These are phyloP conservation scores for Trypoxylus dichotomus DNA, from an alignment of 1,140 invertebrate genomes.

Conservation along the genomic window DNA sequence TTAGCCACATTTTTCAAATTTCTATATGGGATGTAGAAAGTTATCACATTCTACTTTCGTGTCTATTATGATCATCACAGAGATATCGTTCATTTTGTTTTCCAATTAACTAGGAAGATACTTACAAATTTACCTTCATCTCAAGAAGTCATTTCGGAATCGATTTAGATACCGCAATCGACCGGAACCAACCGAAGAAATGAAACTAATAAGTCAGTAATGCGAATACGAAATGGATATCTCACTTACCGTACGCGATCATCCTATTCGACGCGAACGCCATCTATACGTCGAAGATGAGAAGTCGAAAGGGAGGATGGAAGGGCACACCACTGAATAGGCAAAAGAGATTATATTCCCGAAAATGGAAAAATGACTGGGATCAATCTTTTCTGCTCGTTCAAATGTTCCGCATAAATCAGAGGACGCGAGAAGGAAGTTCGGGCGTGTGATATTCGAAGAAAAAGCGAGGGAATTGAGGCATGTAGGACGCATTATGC, in stretches of 20 bases:
- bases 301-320: background rate
- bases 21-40: no score
- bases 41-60: no score
- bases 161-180: background rate
- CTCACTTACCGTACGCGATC: background rate
- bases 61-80: no score
- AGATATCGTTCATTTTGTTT: no score
- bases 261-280: background rate
- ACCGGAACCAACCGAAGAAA: conserved; percentile 15
- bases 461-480: background rate
- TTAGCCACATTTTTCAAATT: no score
- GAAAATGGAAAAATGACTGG: conserved; percentile 16
- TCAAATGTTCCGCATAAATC: conserved; percentile 24
- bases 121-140: no score
- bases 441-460: background rate
- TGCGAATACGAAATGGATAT: conserved; percentile 15
- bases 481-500: background rate
- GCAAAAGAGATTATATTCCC: conserved; percentile 18
- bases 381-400: conserved; percentile 21
- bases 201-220: conserved; percentile 19
- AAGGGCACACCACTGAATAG: background rate
- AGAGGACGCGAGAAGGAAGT: background rate
- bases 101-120: no score
- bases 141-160: background rate
- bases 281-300: background rate